A percentile compares a stretch with the other conserved stretches of the same genome.
phyloP scores from a whole-genome alignment of 2,113 vertebrate genomes.

The Clupea harengus region DNA sequence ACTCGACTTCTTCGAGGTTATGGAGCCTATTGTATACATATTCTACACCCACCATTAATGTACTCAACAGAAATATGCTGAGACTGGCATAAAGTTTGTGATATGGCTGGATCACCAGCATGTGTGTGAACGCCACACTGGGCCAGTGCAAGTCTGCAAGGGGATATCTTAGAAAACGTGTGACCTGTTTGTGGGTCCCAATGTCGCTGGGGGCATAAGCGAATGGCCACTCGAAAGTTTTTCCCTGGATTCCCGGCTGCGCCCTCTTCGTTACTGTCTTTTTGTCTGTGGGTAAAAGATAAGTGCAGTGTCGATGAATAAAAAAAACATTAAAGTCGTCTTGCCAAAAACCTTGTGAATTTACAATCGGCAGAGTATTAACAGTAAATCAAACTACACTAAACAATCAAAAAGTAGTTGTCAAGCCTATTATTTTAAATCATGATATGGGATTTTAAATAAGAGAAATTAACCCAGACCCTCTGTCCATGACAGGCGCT shows the following conservation, averaged over 20 bases:
- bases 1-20: too few relatives aligned
- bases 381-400: neutral
- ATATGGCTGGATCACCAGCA: too few relatives aligned
- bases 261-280: neutral
- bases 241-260: neutral
- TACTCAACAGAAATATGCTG: too few relatives aligned
- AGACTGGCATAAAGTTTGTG: too few relatives aligned
- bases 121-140: too few relatives aligned
- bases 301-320: neutral
- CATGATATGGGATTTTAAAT: neutral
- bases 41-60: too few relatives aligned
- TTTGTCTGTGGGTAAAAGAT: neutral
- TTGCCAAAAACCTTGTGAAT: neutral
- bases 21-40: too few relatives aligned
- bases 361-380: neutral
- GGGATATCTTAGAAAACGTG: neutral
- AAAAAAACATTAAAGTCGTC: neutral
- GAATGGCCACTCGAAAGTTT: constrained; percentile 47
- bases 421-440: neutral
- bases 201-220: constrained; percentile 41
- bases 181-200: constrained; percentile 24
- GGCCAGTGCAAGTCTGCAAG: neutral
- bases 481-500: neutral
- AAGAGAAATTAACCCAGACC: neutral
- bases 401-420: neutral